Percentiles rank a stretch among this genome's conserved stretches.
phyloP scores from a whole-genome alignment of 2,797 vertebrate species.

The Zalophus californianus region DNA sequence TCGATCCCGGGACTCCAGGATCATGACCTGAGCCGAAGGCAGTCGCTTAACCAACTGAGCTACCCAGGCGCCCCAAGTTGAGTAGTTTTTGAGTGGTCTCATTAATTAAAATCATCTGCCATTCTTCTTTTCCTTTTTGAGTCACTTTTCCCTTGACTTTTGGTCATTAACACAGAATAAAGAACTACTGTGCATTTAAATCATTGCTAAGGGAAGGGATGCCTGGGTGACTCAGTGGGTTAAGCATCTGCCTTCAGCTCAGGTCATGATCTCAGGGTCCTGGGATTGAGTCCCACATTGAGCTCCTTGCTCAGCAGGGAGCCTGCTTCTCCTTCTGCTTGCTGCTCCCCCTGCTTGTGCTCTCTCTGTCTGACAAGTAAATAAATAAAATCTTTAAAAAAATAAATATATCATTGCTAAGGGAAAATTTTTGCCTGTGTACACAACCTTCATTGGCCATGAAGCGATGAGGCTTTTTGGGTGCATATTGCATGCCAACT shows the following conservation, averaged over 20 bases:
- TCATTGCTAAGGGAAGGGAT: constrained; percentile 43
- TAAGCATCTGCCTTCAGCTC: background rate
- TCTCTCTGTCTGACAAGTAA: background rate
- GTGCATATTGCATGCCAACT: background rate
- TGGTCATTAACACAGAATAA: constrained; percentile 39
- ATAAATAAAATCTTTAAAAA: background rate
- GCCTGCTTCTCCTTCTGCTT: background rate
- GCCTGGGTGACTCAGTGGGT: background rate
- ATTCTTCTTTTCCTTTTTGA: background rate
- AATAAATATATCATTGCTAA: constrained; percentile 61
- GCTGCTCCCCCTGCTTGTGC: too few species aligned
- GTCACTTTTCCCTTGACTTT: background rate
- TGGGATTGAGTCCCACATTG: background rate
- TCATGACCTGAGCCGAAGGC: too few species aligned
- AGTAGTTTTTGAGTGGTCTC: background rate
- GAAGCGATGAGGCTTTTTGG: constrained; percentile 37
- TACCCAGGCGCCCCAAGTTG: background rate
- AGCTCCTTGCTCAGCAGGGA: background rate
- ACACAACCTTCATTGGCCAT: constrained; percentile 5
- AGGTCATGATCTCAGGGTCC: background rate
- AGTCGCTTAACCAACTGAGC: too few species aligned
- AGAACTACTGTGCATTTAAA: constrained; percentile 65
- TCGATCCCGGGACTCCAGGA: too few species aligned
- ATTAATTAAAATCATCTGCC: background rate
- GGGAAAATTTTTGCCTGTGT: constrained; percentile 12